Base-by-base conservation (phyloP, 2,888 invertebrate species). In the Epistrophella euchroma region DNA sequence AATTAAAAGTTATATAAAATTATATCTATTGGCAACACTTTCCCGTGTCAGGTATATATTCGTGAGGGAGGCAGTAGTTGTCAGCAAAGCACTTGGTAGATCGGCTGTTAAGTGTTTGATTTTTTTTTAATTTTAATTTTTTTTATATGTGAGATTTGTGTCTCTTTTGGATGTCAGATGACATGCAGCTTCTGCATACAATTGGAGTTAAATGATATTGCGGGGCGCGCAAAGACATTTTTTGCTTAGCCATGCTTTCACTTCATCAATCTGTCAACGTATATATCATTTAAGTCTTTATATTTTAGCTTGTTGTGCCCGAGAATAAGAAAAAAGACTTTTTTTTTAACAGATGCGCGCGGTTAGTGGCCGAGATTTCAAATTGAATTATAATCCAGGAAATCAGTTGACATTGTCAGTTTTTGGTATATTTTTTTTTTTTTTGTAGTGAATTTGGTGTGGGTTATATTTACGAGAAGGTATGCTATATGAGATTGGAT, bases 251-350 rank as follows among this genome's bases (percentile, higher is more conserved):
- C 28, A 74, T 62, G 74, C 82, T 82, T 86, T 86, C 78, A 82
- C 86, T 78, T 86, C 77, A 86, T 81, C 82, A 81, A 86, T 86
- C 74, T 86, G 86, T 86, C 86, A 86, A 81, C 85, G 76, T 73
- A 70, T 73, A 58, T 73, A 58, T 73, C 73, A 73, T 62, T 76
- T 45, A 68, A 76, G 76, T 60, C 43, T 50, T 3, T 62, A n/a
- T 28, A n/a, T 60, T 22, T 64, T 13, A 32, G 43, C 28, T 60
- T 56, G 45, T 62, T 55, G 55, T 79, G n/a, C 50, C 50, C 32
- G 50, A 10, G 43, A 50, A n/a, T 22, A 25, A 25, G 50, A 66
- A 60, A 40, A 60, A 60, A 15, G 1, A 60, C 15, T 22, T 40
- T 19, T 60, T 17, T 32, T 22, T 50, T 25, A 47, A 64, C 64